These are phyloP conservation scores for Ferdinandea cuprea DNA, from an alignment of 2,888 invertebrate genomes.

Conservation along the genomic window DNA sequence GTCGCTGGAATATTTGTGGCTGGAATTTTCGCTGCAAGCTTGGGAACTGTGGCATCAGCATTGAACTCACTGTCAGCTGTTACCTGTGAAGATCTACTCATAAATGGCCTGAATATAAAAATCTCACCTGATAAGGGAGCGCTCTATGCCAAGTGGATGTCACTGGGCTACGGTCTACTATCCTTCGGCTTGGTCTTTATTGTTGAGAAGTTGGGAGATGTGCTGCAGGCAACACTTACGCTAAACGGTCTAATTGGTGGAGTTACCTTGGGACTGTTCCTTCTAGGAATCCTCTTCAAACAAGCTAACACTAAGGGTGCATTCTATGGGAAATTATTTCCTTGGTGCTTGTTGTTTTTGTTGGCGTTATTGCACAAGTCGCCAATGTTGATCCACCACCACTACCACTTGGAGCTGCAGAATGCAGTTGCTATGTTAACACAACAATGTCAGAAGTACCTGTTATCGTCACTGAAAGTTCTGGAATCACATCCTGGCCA, in stretches of 20 bases:
- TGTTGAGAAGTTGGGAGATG: slow-evolving; percentile 93
- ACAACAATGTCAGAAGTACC: slow-evolving; percentile 69
- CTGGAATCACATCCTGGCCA: slow-evolving; percentile 79
- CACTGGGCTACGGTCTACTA: slow-evolving; percentile 88
- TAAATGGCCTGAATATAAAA: slow-evolving; percentile 88
- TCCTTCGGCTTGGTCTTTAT: slow-evolving; percentile 93
- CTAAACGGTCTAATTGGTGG: slow-evolving; percentile 96
- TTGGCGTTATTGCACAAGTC: slow-evolving; percentile 82
- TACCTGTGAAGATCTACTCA: slow-evolving; percentile 93
- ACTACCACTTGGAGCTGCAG: slow-evolving; percentile 78
- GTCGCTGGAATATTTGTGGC: slow-evolving; percentile 97
- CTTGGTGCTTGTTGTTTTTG: slow-evolving; percentile 80
- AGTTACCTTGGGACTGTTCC: slow-evolving; percentile 93
- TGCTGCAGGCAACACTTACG: slow-evolving; percentile 93
- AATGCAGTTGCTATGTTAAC: slow-evolving; percentile 81
- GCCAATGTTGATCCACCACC: slow-evolving; percentile 77
- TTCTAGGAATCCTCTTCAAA: slow-evolving; percentile 94
- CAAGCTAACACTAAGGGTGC: slow-evolving; percentile 90
- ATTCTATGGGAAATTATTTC: slow-evolving; percentile 82
- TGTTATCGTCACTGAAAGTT: slow-evolving; percentile 1
- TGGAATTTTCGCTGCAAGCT: slow-evolving; percentile 96
- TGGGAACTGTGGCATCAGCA: slow-evolving; percentile 98
- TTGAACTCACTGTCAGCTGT: slow-evolving; percentile 96
- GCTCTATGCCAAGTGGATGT: slow-evolving; percentile 87
- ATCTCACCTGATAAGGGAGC: slow-evolving; percentile 91